Conservation (phyloP, 2,888 invertebrate species). For the Aromia moschata region DNA sequence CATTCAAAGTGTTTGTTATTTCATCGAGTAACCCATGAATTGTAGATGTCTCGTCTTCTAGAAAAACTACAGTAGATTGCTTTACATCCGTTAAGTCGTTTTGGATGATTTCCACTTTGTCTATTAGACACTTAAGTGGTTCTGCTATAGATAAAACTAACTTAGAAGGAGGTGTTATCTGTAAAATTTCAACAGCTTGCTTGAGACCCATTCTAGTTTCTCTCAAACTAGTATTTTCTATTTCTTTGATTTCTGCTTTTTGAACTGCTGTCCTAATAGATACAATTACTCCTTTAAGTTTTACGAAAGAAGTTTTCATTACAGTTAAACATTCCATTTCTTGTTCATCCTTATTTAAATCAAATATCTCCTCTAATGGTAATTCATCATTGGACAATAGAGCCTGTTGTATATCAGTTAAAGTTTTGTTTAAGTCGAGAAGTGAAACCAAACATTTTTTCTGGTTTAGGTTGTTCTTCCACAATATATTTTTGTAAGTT, state of each 20-base stretch:
- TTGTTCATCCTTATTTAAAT: constrained; percentile 11
- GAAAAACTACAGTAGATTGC: neutral
- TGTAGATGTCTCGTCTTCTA: constrained; percentile 4
- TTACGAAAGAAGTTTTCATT: constrained; percentile 36
- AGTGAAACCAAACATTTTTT: constrained; percentile 36
- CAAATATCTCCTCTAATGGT: constrained; percentile 11
- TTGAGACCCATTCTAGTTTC: constrained; percentile 36
- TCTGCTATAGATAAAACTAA: constrained; percentile 27
- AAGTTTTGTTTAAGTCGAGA: constrained; percentile 40
- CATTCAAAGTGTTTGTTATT: constrained; percentile 15
- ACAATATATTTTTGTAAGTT: constrained; percentile 37
- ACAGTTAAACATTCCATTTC: constrained; percentile 30
- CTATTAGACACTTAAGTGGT: constrained; percentile 45
- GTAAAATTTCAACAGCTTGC: constrained; percentile 34
- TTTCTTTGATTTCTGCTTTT: constrained; percentile 39
- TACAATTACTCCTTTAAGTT: constrained; percentile 36
- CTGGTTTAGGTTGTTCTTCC: constrained; percentile 36
- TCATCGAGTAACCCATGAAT: constrained; percentile 8
- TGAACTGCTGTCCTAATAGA: constrained; percentile 36
- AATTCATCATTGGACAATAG: constrained; percentile 6
- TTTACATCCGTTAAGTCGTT: constrained; percentile 23
- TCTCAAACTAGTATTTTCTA: constrained; percentile 35
- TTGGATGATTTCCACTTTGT: constrained; percentile 42
- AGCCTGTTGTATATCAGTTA: constrained; percentile 34
- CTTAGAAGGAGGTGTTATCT: constrained; percentile 18